A percentile compares a stretch with the other conserved stretches of the same genome.
These are phyloP conservation scores for Pelochelys cantorii DNA, from an alignment of 2,797 vertebrate genomes.

Conservation along the genomic window DNA sequence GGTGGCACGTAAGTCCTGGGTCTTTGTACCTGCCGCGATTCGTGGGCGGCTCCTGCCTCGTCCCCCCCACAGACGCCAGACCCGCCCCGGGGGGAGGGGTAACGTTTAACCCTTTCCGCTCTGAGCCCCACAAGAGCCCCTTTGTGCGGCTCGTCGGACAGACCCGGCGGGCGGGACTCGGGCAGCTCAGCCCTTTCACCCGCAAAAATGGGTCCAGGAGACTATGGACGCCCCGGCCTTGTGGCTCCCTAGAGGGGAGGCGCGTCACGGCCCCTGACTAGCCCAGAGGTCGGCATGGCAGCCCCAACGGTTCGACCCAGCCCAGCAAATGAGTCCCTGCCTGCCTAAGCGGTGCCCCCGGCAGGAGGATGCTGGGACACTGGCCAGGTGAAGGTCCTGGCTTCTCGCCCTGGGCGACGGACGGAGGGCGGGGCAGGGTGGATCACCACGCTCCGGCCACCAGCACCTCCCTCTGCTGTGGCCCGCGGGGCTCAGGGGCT, in stretches of 20 bases:
- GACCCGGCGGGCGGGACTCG: background rate
- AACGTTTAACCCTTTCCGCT: background rate
- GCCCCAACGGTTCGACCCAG: background rate
- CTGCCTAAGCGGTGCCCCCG: no score
- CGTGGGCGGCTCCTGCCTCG: background rate
- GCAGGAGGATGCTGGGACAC: background rate
- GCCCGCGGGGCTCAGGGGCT: no score
- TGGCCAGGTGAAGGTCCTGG: background rate
- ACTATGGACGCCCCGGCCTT: background rate
- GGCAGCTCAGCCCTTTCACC: background rate
- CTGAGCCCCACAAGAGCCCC: background rate
- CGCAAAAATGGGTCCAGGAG: background rate
- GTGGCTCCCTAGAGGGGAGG: background rate
- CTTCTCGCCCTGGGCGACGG: background rate
- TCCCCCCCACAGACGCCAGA: background rate
- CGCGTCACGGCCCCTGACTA: background rate
- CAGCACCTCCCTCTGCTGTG: background rate
- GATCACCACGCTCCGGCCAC: background rate
- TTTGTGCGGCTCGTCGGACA: background rate
- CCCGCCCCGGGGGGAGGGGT: background rate
- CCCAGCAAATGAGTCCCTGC: no score
- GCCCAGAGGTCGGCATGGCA: background rate
- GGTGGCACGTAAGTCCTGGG: background rate
- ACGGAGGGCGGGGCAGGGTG: background rate
- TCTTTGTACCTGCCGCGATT: background rate